phyloP scores from a whole-genome alignment of 2,888 invertebrate genomes.

The Temnothorax ravouxi region DNA sequence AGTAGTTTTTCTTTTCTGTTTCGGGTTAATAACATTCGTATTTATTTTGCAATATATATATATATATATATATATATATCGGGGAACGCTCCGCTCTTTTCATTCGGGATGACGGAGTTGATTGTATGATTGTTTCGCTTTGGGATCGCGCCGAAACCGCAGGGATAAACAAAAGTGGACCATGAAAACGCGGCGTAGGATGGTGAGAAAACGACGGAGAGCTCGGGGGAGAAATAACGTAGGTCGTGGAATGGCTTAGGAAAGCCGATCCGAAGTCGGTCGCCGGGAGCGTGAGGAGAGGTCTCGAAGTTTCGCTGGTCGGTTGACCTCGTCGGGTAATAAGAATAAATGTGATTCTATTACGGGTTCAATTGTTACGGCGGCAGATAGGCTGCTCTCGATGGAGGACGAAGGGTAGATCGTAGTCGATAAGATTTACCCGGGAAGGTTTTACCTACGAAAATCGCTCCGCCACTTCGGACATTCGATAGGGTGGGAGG shows the following conservation, averaged over 20 bases:
- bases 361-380: conserved; percentile 86
- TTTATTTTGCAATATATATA: neutral
- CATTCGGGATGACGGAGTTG: neutral
- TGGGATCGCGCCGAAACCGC: conserved; percentile 30
- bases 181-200: conserved; percentile 45
- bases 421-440: conserved; percentile 78
- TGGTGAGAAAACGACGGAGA: conserved; percentile 59
- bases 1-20: neutral
- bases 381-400: conserved; percentile 79
- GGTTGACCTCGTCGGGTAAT: conserved; percentile 86
- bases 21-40: neutral
- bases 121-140: conserved; percentile 27
- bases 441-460: conserved; percentile 70
- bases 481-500: neutral
- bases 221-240: conserved; percentile 76
- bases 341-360: conserved; percentile 87
- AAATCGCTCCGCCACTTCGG: conserved; percentile 47
- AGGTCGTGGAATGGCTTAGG: conserved; percentile 73
- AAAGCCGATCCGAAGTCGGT: conserved; percentile 74
- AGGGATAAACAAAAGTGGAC: conserved; percentile 53
- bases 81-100: neutral
- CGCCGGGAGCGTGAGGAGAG: conserved; percentile 61
- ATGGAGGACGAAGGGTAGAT: conserved; percentile 80
- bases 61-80: too few relatives aligned
- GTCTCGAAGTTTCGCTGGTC: conserved; percentile 68